Percentiles rank a stretch among this genome's conserved stretches.
Evolutionary conservation across 2,888 invertebrate species (phyloP).

Genomic region (Drosophila melanosoma): DNA sequence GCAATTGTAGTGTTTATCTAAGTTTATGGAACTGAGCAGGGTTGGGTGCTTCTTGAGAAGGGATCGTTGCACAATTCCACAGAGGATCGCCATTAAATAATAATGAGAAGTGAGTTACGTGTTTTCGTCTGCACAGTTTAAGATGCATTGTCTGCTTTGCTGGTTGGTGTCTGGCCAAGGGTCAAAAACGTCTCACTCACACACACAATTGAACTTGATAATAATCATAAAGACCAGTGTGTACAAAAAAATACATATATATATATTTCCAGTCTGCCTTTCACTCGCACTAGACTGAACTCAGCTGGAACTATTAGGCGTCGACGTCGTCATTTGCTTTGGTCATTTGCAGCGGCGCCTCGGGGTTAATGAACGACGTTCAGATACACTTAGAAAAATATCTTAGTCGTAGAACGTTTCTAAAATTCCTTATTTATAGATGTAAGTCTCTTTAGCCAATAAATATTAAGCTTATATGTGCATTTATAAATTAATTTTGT

Average conservation of each 20-base stretch:
- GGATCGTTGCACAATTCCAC: slow-evolving; percentile 1
- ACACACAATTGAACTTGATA: slow-evolving; percentile 57
- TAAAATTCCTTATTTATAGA: background rate
- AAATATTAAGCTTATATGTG: background rate
- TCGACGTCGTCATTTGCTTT: slow-evolving; percentile 27
- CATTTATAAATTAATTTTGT: background rate
- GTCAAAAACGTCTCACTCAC: slow-evolving; percentile 33
- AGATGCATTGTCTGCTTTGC: slow-evolving; percentile 9
- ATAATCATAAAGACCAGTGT: slow-evolving; percentile 54
- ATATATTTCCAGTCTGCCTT: slow-evolving; percentile 48
- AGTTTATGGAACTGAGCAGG: background rate
- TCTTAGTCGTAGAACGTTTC: background rate
- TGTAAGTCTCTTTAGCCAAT: background rate
- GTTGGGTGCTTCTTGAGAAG: background rate
- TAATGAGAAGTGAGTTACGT: slow-evolving; percentile 30
- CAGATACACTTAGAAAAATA: slow-evolving; percentile 2
- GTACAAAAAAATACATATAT: background rate
- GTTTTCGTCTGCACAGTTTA: slow-evolving; percentile 23
- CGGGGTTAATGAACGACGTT: slow-evolving; percentile 70
- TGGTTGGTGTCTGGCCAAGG: slow-evolving; percentile 44
- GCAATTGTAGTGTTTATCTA: background rate
- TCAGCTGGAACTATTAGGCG: slow-evolving; percentile 39
- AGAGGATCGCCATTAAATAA: slow-evolving; percentile 10
- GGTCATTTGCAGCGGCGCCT: slow-evolving; percentile 65
- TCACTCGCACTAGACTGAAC: slow-evolving; percentile 41